Conservation (phyloP, 2,113 vertebrate genomes). For the Opisthocomus hoazin region DNA sequence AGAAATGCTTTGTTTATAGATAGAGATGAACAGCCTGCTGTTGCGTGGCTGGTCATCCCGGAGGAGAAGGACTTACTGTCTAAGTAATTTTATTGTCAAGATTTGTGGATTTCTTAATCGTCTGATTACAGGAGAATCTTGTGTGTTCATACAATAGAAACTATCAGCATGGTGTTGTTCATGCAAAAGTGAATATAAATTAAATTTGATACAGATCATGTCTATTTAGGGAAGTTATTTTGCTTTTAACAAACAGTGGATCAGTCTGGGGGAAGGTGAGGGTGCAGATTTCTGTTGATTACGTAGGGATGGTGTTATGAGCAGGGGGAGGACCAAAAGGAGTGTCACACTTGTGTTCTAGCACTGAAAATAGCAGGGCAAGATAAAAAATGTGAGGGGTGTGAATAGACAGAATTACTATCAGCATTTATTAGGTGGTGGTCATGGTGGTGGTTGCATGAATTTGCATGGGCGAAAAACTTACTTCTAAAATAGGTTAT, state of each 20-base stretch:
- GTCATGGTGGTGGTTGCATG: not conserved
- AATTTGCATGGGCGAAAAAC: not conserved
- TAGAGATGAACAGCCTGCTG: conserved; percentile 63
- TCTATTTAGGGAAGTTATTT: not conserved
- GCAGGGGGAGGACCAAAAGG: not conserved
- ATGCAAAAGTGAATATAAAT: not conserved
- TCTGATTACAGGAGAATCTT: conserved; percentile 66
- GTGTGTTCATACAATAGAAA: not conserved
- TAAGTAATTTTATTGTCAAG: conserved; percentile 73
- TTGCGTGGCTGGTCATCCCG: conserved; percentile 54
- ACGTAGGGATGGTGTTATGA: not conserved
- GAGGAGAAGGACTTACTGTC: conserved; percentile 53
- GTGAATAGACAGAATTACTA: not conserved
- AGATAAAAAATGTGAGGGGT: not conserved
- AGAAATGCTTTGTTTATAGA: conserved; percentile 71
- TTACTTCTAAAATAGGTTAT: not conserved
- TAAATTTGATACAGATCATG: not conserved
- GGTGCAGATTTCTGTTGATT: not conserved
- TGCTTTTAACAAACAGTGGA: not conserved
- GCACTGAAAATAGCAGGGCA: not conserved
- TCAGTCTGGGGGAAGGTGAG: not conserved
- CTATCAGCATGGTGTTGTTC: not conserved
- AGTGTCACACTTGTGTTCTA: not conserved
- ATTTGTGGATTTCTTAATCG: conserved; percentile 71
- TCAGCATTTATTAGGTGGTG: not conserved